Conservation (phyloP, 2,113 vertebrate genomes). For the Sceloporus undulatus region DNA sequence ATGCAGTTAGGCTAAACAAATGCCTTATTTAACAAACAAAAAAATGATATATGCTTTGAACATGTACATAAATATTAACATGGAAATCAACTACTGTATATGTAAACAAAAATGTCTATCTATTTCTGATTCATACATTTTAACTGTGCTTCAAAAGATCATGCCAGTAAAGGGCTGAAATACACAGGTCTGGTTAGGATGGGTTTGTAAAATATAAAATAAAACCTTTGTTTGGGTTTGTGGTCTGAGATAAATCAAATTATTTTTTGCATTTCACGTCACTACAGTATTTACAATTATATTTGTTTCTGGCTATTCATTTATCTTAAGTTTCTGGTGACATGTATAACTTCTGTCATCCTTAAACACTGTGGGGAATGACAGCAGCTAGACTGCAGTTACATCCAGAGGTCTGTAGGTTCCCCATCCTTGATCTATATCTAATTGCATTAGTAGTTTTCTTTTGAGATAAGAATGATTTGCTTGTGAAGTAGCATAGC, state of each 20-base stretch:
- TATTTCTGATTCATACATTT: not conserved
- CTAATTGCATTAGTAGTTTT: not conserved
- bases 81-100: not conserved
- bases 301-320: not conserved
- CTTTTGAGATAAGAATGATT: not conserved
- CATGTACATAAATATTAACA: not conserved
- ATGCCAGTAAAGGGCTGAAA: not conserved
- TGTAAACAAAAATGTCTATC: not conserved
- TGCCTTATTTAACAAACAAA: not conserved
- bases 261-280: not conserved
- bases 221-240: not conserved
- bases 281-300: not conserved
- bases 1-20: not conserved
- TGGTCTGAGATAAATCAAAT: not conserved
- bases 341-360: not conserved
- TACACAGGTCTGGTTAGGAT: not conserved
- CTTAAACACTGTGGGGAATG: not conserved
- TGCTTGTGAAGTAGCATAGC: not conserved
- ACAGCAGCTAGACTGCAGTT: not conserved
- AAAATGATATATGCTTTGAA: not conserved
- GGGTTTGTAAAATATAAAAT: slow-evolving; percentile 1
- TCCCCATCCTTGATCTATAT: not conserved
- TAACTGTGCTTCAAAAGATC: not conserved
- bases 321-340: not conserved
- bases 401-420: not conserved